phyloP scores from a whole-genome alignment of 2,888 invertebrate genomes.

The Atherix ibis region DNA sequence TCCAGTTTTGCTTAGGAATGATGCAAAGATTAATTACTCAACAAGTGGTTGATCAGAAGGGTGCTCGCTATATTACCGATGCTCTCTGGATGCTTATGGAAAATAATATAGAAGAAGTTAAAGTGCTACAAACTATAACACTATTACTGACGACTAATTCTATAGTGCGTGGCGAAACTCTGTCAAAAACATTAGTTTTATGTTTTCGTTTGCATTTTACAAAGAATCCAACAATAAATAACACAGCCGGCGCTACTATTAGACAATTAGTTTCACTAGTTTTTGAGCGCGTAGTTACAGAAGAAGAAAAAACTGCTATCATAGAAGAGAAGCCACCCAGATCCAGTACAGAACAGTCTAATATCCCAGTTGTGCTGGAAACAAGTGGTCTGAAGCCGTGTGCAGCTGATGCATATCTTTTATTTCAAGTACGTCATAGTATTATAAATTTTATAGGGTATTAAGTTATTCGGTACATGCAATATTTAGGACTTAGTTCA shows the following conservation, averaged over 20 bases:
- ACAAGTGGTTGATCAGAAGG: conserved; percentile 78
- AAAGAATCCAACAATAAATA: conserved; percentile 86
- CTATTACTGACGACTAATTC: conserved; percentile 88
- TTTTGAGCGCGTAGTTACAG: conserved; percentile 69
- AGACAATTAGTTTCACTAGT: conserved; percentile 85
- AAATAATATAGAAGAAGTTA: conserved; percentile 85
- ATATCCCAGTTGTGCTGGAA: conserved; percentile 2
- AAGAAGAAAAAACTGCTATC: conserved; percentile 32
- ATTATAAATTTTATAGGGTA: conserved; percentile 10
- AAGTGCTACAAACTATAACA: conserved; percentile 90
- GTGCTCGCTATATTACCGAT: conserved; percentile 83
- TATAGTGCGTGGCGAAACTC: conserved; percentile 82
- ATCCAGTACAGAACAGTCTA: background rate
- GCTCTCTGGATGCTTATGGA: conserved; percentile 90
- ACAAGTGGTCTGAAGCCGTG: conserved; percentile 58
- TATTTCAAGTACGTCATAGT: conserved; percentile 59
- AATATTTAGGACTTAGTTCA: conserved; percentile 74
- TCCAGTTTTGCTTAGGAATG: conserved; percentile 75
- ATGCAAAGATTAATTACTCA: conserved; percentile 89
- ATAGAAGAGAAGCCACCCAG: conserved; percentile 2
- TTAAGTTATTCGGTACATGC: conserved; percentile 1
- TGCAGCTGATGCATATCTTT: conserved; percentile 85
- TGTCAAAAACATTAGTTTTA: conserved; percentile 82
- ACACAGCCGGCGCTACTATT: conserved; percentile 96
- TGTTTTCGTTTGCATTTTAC: conserved; percentile 95